Evolutionary conservation across 2,797 vertebrate genomes (phyloP).

Genomic region (Diplodus sargus): DNA sequence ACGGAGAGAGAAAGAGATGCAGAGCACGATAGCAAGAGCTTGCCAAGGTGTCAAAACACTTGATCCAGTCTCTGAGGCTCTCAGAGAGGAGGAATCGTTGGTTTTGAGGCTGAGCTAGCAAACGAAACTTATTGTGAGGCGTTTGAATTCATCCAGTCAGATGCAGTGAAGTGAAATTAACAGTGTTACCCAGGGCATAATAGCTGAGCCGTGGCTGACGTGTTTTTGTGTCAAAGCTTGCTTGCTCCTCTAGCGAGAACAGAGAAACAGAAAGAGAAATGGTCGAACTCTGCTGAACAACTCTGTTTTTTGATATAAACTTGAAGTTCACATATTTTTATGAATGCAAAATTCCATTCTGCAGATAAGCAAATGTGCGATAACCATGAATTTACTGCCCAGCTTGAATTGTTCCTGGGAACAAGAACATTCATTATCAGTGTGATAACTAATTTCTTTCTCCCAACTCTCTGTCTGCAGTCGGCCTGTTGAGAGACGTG

Average conservation of each 20-base stretch:
- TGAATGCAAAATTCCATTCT: no score
- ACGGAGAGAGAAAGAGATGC: constrained; percentile 19
- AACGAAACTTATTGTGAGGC: constrained; percentile 68
- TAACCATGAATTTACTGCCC: no score
- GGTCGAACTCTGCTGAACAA: constrained; percentile 1
- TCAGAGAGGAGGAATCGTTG: constrained; percentile 28
- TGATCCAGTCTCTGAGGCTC: constrained; percentile 29
- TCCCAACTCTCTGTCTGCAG: constrained; percentile 77
- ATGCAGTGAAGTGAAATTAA: constrained; percentile 78
- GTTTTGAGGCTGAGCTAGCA: constrained; percentile 54
- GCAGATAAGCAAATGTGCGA: no score
- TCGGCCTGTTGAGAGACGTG: constrained; percentile 80
- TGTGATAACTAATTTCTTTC: constrained; percentile 21
- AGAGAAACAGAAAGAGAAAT: neutral
- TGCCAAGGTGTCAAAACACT: constrained; percentile 58
- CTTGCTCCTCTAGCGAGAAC: constrained; percentile 23
- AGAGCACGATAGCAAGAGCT: constrained; percentile 33
- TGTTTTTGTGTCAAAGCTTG: constrained; percentile 48
- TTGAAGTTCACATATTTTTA: no score
- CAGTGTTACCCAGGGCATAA: constrained; percentile 66
- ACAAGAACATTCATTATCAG: neutral
- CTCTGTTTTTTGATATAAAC: no score
- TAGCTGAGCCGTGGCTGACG: constrained; percentile 47
- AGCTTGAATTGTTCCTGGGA: neutral
- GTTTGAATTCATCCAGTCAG: constrained; percentile 70